Base-by-base conservation (phyloP, 2,113 vertebrate genomes). In the Austrofundulus limnaeus region DNA sequence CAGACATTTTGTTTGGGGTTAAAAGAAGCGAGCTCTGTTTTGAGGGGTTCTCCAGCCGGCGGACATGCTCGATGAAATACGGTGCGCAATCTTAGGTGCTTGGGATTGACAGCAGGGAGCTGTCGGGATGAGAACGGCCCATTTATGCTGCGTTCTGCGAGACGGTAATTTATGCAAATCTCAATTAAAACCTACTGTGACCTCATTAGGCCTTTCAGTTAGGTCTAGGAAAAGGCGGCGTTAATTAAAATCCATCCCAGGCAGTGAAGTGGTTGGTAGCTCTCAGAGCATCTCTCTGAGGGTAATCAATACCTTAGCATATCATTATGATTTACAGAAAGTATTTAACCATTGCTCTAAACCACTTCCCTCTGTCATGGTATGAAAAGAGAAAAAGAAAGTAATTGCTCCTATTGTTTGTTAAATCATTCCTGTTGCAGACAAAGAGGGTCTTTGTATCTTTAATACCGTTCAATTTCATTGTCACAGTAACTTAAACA, bases 321-420 rank as follows among this genome's bases (percentile, higher is more conserved):
- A 78, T 88, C 71, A 80, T 83, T 87, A 85, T 87, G 84, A 91
- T 90, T 90, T 87, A 84, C 81, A 82, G 80, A 81, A 81, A 75
- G 77, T 83, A 79, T 90, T 90, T 85, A 92, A 87, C 81, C 68
- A 47, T 67, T 64, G 63, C 78, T 83, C 56, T 82, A 77, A 86
- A 84, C 89, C 80, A 77, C 73, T 86, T 87, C 87, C 67, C 38
- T 47, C 47, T 20, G 61, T 72, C 73, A 62, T 45, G 17, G 55
- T 67, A 78, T 31, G 54, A 64, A 55, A 77, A 49, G 7, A 45
- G 34, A 47, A 61, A 45, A 57, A 38, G 42, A 75, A 52, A 75
- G 77, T 74, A 79, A 81, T 66, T 61, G 51, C 65, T 83, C 78
- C 76, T 62, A 72, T 72, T 80, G 37, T 66, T 10, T 55, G 48